Base-by-base conservation (phyloP, 2,797 vertebrate species). In the Synanceia verrucosa region DNA sequence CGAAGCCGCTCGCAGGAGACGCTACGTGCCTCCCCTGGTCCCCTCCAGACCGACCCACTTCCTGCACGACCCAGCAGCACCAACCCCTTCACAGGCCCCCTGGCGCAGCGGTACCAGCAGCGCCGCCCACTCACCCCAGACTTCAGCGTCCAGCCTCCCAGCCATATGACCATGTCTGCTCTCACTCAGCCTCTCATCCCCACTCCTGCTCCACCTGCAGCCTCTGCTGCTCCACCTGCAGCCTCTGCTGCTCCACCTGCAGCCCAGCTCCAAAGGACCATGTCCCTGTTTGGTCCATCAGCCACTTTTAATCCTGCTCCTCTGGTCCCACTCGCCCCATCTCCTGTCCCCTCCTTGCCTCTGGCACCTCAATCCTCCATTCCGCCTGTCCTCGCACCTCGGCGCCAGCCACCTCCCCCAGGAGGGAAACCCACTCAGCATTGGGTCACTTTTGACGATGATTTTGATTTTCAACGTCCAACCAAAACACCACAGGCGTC, bases 371-470 rank as follows among this genome's bases (percentile, higher is more conserved):
- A 86, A 29, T 88, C 81, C 21, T 83, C 78, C 41, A 11, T 83
- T 28, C 88, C 78, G 1, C 61, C 82, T 48, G 72, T 73, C 39
- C 41, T 69, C 2, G 67, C 70, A 0, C 78, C 80, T 33, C 70
- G 16, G 10, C 70, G 72, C 80, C 87, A 73, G 66, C 84, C 56
- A 1, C 74, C 78, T 61, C 86, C 84, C 39, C 70, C 64, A 10
- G 85, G 69, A 26, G 91, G 75, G 2, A 82, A 91, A 33, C 90
- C 83, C 47, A 78, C 90, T 24, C 95, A 93, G 92, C 94, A 93
- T 53, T 99, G 98, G 98, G 97, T 99, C 79, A 99, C 96, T 0
- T 99, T 99, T 24, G 97, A 99, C 7, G 96, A 98, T 0, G 91
- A 89, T 26, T 89, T 86, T 3, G 81, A 88, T 71, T 89, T 91